Evolutionary conservation across 2,113 vertebrate species (phyloP), one percentile per base, ranked within the genome.

Genomic region (Hiodon tergisus): DNA sequence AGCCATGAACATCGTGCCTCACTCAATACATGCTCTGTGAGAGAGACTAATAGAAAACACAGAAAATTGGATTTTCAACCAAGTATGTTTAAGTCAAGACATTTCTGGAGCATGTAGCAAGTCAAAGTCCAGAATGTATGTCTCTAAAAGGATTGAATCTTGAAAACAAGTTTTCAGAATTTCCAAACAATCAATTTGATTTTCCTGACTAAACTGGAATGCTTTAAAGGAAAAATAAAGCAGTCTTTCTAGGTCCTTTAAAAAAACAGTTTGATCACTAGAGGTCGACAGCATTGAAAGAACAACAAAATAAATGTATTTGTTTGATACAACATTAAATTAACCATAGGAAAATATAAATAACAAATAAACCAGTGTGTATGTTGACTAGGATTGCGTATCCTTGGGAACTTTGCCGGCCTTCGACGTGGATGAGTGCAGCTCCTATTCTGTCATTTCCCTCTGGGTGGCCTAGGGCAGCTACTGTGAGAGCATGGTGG

Each of bases 1-100:
- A 82, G 77, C 80, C 82, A 85, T 81, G 81, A 46, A 68, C 60
- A 31, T 75, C 58, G 16, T n/a, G 75, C 72, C 71, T 83, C 76
- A 9, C 47, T 59, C 54, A 72, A 52, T 67, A 66, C 58, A 69
- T 14, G 66, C 65, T 6, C 52, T 67, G 17, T 71, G 52, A 47
- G 58, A 72, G 46, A 63, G 17, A 14, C 51, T 63, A 51, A 53
- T 47, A 50, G 55, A 75, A 59, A 67, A 74, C 63, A 14, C 31
- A 46, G 16, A 67, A 47, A 48, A 14, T 66, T 31, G 62, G 61
- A 69, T 63, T 50, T 77, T 63, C 8, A 5, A 66, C 31, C 52
- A 69, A 52, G 10, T 76, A 57, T 3, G 17, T n/a, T 11, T 48
- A 67, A n/a, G 7, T 68, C 62, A 58, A 72, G n/a, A 72, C 31